A percentile compares a stretch with the other conserved stretches of the same genome.
Conservation (phyloP, 2,113 vertebrate genomes). For the Planiliza haematocheilus region DNA sequence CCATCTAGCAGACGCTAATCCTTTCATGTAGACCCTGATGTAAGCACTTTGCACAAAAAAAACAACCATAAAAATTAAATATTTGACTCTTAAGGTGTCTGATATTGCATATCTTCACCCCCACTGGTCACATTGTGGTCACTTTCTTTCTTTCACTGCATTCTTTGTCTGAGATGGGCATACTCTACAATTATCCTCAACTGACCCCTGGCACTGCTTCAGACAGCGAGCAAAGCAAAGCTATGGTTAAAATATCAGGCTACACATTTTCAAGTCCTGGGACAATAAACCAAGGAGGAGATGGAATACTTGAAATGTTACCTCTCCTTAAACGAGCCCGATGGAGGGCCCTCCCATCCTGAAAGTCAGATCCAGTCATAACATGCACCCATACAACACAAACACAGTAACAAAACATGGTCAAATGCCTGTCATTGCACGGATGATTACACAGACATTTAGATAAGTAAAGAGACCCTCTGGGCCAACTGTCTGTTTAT, state of each 20-base stretch:
- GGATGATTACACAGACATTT: constrained; percentile 59
- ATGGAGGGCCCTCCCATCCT: constrained; percentile 29
- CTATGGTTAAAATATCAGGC: constrained; percentile 67
- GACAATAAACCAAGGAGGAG: constrained; percentile 65
- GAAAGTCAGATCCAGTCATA: constrained; percentile 64
- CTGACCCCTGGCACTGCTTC: constrained; percentile 48
- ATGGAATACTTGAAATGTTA: constrained; percentile 53
- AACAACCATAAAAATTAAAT: constrained; percentile 46
- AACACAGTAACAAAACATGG: constrained; percentile 62
- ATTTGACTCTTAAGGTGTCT: constrained; percentile 34
- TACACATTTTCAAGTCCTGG: constrained; percentile 51
- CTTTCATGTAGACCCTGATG: constrained; percentile 49
- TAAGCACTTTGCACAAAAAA: constrained; percentile 52
- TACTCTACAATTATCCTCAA: constrained; percentile 53
- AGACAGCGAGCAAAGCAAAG: constrained; percentile 24
- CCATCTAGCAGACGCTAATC: constrained; percentile 69
- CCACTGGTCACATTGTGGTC: constrained; percentile 27
- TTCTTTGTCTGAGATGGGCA: constrained; percentile 35
- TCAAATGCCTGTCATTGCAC: constrained; percentile 62
- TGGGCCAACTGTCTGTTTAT: constrained; percentile 59
- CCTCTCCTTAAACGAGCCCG: constrained; percentile 24
- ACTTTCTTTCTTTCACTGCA: constrained; percentile 43
- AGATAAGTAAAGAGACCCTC: constrained; percentile 62
- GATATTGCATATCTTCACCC: constrained; percentile 16
- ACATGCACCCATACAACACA: constrained; percentile 56